Percentiles rank a stretch among this genome's conserved stretches.
Conservation (phyloP, 1,140 invertebrate species). For the Nylanderia fulva region DNA sequence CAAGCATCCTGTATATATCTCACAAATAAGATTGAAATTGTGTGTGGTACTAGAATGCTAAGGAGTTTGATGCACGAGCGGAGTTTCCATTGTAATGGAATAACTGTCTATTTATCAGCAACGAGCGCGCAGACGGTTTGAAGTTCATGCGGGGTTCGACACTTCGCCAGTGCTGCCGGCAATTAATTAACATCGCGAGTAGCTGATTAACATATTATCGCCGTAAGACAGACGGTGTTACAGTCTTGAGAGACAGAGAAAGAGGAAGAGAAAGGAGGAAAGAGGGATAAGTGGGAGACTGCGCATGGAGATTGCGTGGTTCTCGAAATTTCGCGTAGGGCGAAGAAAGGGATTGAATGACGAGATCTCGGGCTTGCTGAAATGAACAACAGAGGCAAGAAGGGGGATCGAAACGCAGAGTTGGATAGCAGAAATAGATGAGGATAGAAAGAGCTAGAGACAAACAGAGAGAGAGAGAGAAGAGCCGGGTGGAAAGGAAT, state of each 20-base stretch:
- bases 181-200: conserved; percentile 80
- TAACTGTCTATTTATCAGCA: conserved; percentile 62
- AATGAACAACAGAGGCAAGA: conserved; percentile 64
- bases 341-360: conserved; percentile 59
- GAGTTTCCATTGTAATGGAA: conserved; percentile 56
- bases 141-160: conserved; percentile 69
- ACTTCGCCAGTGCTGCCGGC: conserved; percentile 50
- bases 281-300: conserved; percentile 10
- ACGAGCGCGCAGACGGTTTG: conserved; percentile 40
- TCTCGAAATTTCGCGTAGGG: conserved; percentile 38
- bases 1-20: background rate
- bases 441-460: background rate
- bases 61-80: conserved; percentile 49
- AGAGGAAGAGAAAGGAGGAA: background rate
- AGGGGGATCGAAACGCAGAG: conserved; percentile 1
- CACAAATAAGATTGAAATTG: conserved; percentile 28
- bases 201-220: conserved; percentile 81
- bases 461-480: background rate
- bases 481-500: background rate
- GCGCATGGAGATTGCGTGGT: conserved; percentile 55
- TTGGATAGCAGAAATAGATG: conserved; percentile 17
- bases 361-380: conserved; percentile 65
- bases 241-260: conserved; percentile 6
- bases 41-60: background rate
- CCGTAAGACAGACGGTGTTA: conserved; percentile 72